Evolutionary conservation across 2,888 invertebrate genomes (phyloP).

Genomic region (Andrena trimmerana): DNA sequence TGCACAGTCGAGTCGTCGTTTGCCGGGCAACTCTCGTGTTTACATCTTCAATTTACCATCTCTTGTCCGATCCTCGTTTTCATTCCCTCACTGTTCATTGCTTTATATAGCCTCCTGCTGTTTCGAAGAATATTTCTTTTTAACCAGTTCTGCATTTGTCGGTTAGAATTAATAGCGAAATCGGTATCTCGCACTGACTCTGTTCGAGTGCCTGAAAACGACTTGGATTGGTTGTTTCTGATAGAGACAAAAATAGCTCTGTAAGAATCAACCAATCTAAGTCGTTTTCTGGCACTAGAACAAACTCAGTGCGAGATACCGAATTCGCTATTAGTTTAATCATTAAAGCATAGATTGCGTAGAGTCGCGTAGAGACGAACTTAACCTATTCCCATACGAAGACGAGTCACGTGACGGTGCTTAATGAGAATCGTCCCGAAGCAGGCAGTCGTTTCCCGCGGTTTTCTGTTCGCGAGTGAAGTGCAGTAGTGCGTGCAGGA

Average conservation of each 20-base stretch:
- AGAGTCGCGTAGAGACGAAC: background rate
- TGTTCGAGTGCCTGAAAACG: too few species aligned
- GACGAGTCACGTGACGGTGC: background rate
- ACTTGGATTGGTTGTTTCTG: too few species aligned
- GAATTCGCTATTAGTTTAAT: too few species aligned
- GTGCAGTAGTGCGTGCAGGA: background rate
- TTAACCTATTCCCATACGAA: background rate
- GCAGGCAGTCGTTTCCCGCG: background rate
- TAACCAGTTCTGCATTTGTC: background rate
- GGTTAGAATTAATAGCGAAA: background rate
- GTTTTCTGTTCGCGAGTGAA: background rate
- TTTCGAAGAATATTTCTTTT: background rate
- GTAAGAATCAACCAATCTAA: too few species aligned
- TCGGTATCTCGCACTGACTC: too few species aligned
- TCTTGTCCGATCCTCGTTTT: background rate
- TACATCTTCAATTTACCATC: background rate
- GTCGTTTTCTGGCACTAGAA: background rate
- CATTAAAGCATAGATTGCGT: background rate
- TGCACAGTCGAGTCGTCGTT: background rate
- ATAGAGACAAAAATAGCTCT: too few species aligned
- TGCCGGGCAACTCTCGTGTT: background rate
- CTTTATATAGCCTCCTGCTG: too few species aligned
- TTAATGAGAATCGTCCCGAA: background rate
- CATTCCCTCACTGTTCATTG: too few species aligned
- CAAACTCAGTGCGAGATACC: too few species aligned